Percentiles rank a stretch among this genome's conserved stretches.
Conservation (phyloP, 2,888 invertebrate species). For the Parelbella ahira region DNA sequence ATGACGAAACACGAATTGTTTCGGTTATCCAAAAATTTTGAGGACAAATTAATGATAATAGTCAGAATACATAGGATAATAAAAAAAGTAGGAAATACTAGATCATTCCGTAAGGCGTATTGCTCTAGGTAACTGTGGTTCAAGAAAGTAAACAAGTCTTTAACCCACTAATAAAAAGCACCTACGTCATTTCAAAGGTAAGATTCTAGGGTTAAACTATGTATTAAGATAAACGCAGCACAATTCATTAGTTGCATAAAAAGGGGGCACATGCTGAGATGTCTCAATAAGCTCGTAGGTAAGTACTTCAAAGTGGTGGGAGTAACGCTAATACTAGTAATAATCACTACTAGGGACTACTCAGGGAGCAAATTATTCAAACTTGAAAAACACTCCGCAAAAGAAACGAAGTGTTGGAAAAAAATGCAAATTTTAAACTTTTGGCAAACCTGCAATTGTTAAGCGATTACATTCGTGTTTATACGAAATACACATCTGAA, state of each 20-base stretch:
- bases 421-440: conserved; percentile 79
- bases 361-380: conserved; percentile 47
- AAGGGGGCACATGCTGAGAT: conserved; percentile 43
- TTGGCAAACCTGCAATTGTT: conserved; percentile 81
- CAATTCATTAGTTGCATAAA: conserved; percentile 28
- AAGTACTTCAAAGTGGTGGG: conserved; percentile 27
- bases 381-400: conserved; percentile 43
- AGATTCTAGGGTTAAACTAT: conserved; percentile 5
- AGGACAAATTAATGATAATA: conserved; percentile 43
- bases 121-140: conserved; percentile 28
- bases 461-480: conserved; percentile 50
- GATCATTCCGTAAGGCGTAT: conserved; percentile 28
- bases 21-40: conserved; percentile 44
- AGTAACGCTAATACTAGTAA: conserved; percentile 28
- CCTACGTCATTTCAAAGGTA: conserved; percentile 21
- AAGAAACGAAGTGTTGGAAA: conserved; percentile 62
- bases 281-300: conserved; percentile 30
- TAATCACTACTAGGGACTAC: conserved; percentile 43
- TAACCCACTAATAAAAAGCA: no score
- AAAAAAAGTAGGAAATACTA: conserved; percentile 26
- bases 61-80: conserved; percentile 55
- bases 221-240: conserved; percentile 18
- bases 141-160: conserved; percentile 31
- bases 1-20: conserved; percentile 37
- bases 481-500: conserved; percentile 34